Evolutionary conservation across 2,797 vertebrate genomes (phyloP), one percentile per base, ranked within the genome.

Genomic region (Echeneis naucrates): DNA sequence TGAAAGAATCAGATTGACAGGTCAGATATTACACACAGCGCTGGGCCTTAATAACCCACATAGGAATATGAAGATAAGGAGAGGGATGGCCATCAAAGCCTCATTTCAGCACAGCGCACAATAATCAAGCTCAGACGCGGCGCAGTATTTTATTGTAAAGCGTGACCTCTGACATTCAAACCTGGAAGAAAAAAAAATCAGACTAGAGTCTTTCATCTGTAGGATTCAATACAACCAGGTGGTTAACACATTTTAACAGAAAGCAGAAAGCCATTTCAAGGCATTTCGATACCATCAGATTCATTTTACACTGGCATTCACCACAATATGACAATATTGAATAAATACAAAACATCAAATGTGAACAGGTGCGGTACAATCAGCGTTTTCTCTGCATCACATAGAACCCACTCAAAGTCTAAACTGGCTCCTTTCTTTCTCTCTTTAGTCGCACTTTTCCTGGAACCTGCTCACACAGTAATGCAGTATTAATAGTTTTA

Each of bases 1-100:
- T 58, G 42, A 80, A 59, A 33, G 38, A 64, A 38, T 80, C 38
- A 26, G 67, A 76, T 80, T 40, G 75, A 72, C 68, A 64, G 75
- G 54, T 78, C 65, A 73, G 70, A 52, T 77, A 60, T 78, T 58
- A 65, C 54, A 16, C 27, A 23, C n/a, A 35, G 26, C 4, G 3
- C 32, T 10, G 10, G 16, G 50, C 40, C 78, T 66, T 77, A 76
- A 75, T 74, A 74, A 62, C 21, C 37, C 63, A 35, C 65, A 66
- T 0, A 61, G 32, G 24, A 72, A 32, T 1, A 42, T 12, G 2
- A 9, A 44, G 70, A 75, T 60, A 52, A 67, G 40, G 40, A 40
- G 12, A 66, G 30, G 72, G 83, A 62, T 42, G 60, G 21, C 62
- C 52, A 57, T 73, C 45, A 75, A 74, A 79, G 53, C 14, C 33